Evolutionary conservation across 2,113 vertebrate genomes (phyloP), one percentile per base, ranked within the genome.

Genomic region (Hippoglossus stenolepis): DNA sequence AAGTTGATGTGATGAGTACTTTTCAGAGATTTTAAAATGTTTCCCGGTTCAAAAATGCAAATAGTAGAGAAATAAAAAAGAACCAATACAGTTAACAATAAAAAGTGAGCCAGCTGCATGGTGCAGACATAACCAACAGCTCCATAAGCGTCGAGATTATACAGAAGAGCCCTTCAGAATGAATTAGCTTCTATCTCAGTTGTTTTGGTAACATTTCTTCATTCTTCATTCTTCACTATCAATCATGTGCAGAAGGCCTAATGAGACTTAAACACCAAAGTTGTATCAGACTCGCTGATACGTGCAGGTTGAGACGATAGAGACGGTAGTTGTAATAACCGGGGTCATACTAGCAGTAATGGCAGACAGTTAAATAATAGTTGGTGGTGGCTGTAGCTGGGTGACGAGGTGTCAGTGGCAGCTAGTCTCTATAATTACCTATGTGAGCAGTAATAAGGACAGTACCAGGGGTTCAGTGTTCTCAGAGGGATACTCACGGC

Each of bases 401-500:
- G n/a, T 65, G 70, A 70, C 20, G 61, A 70, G 26, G 57, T 20
- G 45, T 47, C 28, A 73, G 43, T 35, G 56, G 60, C 63, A 80
- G 57, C 59, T 71, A 63, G 35, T 38, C 65, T 72, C 70, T 51
- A 8, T 75, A 72, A 61, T 79, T 63, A 68, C 66, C 67, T 51
- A 75, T 51, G 59, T 70, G 77, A 76, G 68, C 66, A 76, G 68
- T 82, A 63, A 71, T 66, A 70, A 80, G 5, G 66, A 73, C 31
- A 79, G 83, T 75, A 83, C 62, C 88, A 85, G 70, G 79, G 82
- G 62, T 84, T 84, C 28, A 73, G 66, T 54, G 79, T 69, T 87
- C 61, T 83, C 75, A 74, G 54, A 67, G 73, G 79, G 73, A 94
- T 95, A 95, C 94, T 95, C 93, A 95, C 95, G 88, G 93, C 76